Evolutionary conservation across 2,113 vertebrate species (phyloP).

Genomic region (Hippocampus zosterae): DNA sequence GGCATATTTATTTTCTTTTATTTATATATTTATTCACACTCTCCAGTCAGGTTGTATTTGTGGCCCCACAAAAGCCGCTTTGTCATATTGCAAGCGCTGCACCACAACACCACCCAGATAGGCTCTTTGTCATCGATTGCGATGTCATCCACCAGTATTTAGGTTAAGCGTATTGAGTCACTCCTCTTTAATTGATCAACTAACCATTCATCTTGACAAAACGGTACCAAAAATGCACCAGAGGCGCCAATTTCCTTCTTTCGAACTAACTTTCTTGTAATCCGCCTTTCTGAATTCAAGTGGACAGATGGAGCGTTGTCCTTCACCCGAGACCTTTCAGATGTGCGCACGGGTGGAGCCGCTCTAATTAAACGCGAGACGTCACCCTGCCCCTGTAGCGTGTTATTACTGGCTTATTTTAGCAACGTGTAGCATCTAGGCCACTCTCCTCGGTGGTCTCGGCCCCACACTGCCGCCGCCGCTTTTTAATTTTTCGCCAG

Average conservation of each 20-base stretch:
- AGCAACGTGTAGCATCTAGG: slow-evolving; percentile 8
- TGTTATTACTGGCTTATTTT: slow-evolving; percentile 35
- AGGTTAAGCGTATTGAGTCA: no score
- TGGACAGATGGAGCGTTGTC: slow-evolving; percentile 14
- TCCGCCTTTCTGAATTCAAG: not conserved
- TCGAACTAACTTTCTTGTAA: no score
- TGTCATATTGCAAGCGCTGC: not conserved
- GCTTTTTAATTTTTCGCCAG: slow-evolving; percentile 30
- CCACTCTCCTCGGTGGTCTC: slow-evolving; percentile 4
- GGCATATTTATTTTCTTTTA: no score
- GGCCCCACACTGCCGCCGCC: not conserved
- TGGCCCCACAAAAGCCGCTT: not conserved
- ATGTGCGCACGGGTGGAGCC: slow-evolving; percentile 42
- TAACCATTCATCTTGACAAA: no score
- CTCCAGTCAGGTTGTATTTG: not conserved
- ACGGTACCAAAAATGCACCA: no score
- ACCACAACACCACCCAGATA: no score
- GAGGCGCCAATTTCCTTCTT: no score
- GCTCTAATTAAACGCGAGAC: slow-evolving; percentile 46
- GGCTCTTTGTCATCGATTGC: not conserved
- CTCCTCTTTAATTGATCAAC: no score
- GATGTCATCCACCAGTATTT: not conserved
- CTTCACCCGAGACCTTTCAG: slow-evolving; percentile 11
- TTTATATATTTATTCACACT: not conserved
- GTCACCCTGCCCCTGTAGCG: slow-evolving; percentile 2